These are phyloP conservation scores for Philereme vetulata DNA, from an alignment of 2,888 invertebrate genomes.

Conservation along the genomic window DNA sequence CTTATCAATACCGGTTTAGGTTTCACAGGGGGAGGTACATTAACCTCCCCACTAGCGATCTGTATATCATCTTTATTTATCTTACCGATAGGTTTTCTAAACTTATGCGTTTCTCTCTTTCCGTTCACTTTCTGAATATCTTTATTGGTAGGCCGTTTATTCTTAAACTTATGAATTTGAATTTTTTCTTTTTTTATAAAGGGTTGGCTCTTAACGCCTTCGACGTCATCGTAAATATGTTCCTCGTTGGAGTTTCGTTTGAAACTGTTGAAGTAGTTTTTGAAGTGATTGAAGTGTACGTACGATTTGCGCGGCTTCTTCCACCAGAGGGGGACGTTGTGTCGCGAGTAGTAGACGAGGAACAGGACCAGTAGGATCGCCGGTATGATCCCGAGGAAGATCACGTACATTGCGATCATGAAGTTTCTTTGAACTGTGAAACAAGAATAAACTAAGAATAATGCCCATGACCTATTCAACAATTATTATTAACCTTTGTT, in stretches of 20 bases:
- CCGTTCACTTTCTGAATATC: neutral
- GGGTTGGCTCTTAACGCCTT: neutral
- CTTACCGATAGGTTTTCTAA: slow-evolving; percentile 48
- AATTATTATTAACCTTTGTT: too few species aligned
- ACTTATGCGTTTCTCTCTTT: neutral
- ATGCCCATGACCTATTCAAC: too few species aligned
- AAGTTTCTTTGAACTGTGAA: slow-evolving; percentile 88
- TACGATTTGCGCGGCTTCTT: slow-evolving; percentile 81
- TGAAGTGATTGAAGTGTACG: slow-evolving; percentile 55
- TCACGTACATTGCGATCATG: slow-evolving; percentile 92
- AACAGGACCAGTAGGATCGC: slow-evolving; percentile 86
- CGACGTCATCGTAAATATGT: slow-evolving; percentile 31
- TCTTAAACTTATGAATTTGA: too few species aligned
- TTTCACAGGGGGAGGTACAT: slow-evolving; percentile 21
- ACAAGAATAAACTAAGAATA: too few species aligned
- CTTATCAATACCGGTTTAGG: slow-evolving; percentile 34
- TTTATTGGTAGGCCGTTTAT: neutral
- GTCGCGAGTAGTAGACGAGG: slow-evolving; percentile 89
- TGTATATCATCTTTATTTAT: slow-evolving; percentile 70
- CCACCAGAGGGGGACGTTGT: slow-evolving; percentile 84
- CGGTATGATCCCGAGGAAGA: slow-evolving; percentile 94
- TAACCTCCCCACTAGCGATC: slow-evolving; percentile 47
- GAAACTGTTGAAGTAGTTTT: slow-evolving; percentile 38
- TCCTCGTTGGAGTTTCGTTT: slow-evolving; percentile 35
- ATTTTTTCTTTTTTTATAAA: slow-evolving; percentile 1